A percentile compares a stretch with the other conserved stretches of the same genome.
Conservation (phyloP, 2,797 vertebrate genomes). For the Mus minutoides region DNA sequence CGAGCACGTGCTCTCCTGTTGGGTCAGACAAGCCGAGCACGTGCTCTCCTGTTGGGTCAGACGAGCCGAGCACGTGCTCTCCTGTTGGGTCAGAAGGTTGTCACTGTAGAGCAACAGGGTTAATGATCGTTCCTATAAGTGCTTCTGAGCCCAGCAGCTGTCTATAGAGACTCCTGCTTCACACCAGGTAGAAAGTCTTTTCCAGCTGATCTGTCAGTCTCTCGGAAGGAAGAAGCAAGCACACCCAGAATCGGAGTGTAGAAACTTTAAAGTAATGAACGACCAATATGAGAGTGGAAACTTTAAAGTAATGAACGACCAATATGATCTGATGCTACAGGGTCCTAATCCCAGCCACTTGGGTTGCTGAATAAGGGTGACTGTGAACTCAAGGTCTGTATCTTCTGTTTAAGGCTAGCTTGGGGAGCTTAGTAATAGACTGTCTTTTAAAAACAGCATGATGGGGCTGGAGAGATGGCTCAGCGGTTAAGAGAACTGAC, state of each 20-base stretch:
- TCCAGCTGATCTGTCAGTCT: not conserved
- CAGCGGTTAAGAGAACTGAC: no score
- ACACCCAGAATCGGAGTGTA: not conserved
- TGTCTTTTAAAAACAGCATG: not conserved
- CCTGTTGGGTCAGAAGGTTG: not conserved
- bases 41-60: not conserved
- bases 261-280: not conserved
- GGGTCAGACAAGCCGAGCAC: not conserved
- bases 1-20: not conserved
- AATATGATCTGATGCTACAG: not conserved
- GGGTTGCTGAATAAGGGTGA: not conserved
- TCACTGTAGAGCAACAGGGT: not conserved
- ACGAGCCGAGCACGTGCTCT: not conserved
- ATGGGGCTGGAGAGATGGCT: no score
- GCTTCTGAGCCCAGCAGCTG: not conserved
- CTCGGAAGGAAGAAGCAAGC: not conserved
- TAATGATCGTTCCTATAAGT: not conserved
- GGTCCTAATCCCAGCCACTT: not conserved
- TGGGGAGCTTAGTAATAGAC: not conserved
- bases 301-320: not conserved
- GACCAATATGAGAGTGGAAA: no score
- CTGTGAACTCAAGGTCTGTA: not conserved
- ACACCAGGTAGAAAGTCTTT: not conserved
- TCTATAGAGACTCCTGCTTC: not conserved
- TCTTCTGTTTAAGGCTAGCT: not conserved